A percentile compares a stretch with the other conserved stretches of the same genome.
These are phyloP conservation scores for Diarsia mendica DNA, from an alignment of 2,888 invertebrate genomes.

Conservation along the genomic window DNA sequence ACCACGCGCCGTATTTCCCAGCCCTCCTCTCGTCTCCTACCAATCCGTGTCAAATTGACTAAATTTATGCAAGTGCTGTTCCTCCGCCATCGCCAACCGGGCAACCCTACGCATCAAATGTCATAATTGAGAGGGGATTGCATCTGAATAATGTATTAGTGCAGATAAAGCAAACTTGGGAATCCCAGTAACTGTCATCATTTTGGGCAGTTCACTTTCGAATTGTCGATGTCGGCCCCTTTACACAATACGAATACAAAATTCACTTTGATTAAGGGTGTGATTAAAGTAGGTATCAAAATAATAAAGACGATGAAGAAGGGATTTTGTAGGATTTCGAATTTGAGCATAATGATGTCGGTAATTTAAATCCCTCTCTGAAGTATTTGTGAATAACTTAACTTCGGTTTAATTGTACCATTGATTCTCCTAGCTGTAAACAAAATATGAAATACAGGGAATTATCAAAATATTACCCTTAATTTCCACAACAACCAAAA, in stretches of 20 bases:
- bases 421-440: background rate
- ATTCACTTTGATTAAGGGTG: slow-evolving; percentile 60
- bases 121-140: slow-evolving; percentile 80
- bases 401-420: background rate
- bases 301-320: slow-evolving; percentile 30
- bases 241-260: slow-evolving; percentile 42
- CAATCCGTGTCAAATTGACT: slow-evolving; percentile 86
- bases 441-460: background rate
- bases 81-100: slow-evolving; percentile 16
- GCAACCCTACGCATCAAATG: slow-evolving; percentile 83
- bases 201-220: slow-evolving; percentile 53
- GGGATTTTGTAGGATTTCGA: slow-evolving; percentile 6
- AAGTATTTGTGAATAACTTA: background rate
- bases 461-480: slow-evolving; percentile 1
- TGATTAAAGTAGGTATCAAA: slow-evolving; percentile 38
- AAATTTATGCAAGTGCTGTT: slow-evolving; percentile 87
- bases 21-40: slow-evolving; percentile 55
- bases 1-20: slow-evolving; percentile 38
- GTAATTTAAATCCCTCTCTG: background rate
- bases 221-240: slow-evolving; percentile 43
- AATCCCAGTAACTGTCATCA: slow-evolving; percentile 68
- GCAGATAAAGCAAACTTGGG: slow-evolving; percentile 69
- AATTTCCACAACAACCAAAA: slow-evolving; percentile 14
- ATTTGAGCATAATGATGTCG: slow-evolving; percentile 15
- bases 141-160: slow-evolving; percentile 82